These are phyloP conservation scores for Gymnoscelis rufifasciata DNA, from an alignment of 2,888 invertebrate species.

Conservation along the genomic window DNA sequence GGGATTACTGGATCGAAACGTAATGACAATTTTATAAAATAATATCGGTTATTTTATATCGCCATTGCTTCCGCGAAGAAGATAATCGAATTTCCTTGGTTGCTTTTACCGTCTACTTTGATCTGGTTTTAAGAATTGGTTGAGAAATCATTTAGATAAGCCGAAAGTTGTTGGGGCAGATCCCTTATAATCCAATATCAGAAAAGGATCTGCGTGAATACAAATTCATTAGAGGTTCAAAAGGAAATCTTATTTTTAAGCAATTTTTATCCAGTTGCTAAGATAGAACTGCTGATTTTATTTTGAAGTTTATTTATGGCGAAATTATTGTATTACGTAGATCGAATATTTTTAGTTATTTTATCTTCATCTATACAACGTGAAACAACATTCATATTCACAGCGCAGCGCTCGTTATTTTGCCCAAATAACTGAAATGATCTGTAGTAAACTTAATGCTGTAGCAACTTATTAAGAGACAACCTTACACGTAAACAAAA, in stretches of 20 bases:
- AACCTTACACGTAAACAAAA: too few species aligned
- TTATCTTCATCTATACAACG: too few species aligned
- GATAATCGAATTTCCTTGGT: conserved; percentile 16
- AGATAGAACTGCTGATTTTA: too few species aligned
- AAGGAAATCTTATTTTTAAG: not conserved
- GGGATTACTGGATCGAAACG: conserved; percentile 38
- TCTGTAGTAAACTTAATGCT: too few species aligned
- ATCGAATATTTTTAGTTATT: too few species aligned
- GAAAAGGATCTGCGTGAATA: not conserved
- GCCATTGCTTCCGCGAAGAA: conserved; percentile 26
- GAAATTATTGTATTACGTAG: too few species aligned
- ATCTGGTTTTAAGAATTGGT: not conserved
- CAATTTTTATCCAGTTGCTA: too few species aligned
- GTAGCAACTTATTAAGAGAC: too few species aligned
- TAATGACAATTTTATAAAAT: conserved; percentile 34
- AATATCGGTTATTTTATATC: conserved; percentile 25
- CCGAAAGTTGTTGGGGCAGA: not conserved
- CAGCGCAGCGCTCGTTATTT: too few species aligned
- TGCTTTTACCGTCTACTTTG: not conserved
- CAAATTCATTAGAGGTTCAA: not conserved
- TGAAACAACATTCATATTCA: too few species aligned
- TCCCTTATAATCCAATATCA: not conserved
- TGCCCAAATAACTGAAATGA: too few species aligned
- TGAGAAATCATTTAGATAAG: not conserved
- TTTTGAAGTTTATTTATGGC: too few species aligned